These are phyloP conservation scores for Spilogale gracilis DNA, from an alignment of 2,113 vertebrate species.

Conservation along the genomic window DNA sequence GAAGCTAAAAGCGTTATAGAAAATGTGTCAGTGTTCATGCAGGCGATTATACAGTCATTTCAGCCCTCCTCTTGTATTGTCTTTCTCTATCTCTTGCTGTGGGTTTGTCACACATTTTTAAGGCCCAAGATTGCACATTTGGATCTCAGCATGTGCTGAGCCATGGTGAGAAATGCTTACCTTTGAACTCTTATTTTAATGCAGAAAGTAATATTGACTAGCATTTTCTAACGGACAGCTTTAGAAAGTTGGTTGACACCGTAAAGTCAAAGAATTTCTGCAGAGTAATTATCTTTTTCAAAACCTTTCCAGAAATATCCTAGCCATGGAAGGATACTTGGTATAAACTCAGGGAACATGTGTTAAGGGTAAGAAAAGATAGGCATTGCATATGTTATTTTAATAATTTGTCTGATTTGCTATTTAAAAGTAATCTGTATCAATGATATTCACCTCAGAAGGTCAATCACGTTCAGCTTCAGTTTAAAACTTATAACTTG, in stretches of 20 bases:
- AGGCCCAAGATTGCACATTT: not conserved
- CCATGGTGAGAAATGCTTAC: not conserved
- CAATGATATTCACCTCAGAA: not conserved
- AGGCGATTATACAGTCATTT: not conserved
- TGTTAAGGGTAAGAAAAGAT: not conserved
- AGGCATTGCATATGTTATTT: not conserved
- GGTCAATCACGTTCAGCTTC: not conserved
- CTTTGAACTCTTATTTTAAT: conserved; percentile 36
- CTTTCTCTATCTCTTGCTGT: not conserved
- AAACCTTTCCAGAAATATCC: not conserved
- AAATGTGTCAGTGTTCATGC: not conserved
- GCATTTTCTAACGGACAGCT: not conserved
- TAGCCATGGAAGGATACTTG: not conserved
- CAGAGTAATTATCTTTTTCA: not conserved
- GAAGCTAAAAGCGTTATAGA: not conserved
- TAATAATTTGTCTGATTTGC: not conserved
- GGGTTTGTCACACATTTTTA: not conserved
- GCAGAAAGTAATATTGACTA: not conserved
- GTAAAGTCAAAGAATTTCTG: conserved; percentile 8
- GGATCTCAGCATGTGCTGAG: not conserved
- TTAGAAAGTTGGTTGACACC: not conserved
- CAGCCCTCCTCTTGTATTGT: not conserved
- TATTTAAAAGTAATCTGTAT: not conserved
- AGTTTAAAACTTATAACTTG: not conserved
- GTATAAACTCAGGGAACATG: not conserved